Evolutionary conservation across 2,113 vertebrate species (phyloP).

Genomic region (Erythrocercus mccallii): DNA sequence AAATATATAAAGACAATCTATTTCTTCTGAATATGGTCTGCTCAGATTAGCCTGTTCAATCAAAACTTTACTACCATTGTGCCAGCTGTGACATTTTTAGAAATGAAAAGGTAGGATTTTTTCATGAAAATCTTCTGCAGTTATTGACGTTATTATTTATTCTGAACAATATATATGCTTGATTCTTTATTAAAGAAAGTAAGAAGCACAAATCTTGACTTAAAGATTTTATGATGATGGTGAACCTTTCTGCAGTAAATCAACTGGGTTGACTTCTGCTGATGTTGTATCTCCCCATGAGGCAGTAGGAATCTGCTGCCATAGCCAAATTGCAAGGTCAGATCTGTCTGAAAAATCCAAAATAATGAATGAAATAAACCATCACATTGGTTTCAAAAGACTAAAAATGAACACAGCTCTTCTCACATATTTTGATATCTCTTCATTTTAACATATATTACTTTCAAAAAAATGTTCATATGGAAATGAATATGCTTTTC

Average conservation of each 20-base stretch:
- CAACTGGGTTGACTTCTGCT: background rate
- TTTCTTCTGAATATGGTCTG: background rate
- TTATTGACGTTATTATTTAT: constrained; percentile 18
- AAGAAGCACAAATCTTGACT: background rate
- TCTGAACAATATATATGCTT: background rate
- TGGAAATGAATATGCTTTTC: background rate
- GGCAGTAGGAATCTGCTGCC: background rate
- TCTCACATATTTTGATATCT: background rate
- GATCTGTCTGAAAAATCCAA: background rate
- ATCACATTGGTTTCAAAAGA: background rate
- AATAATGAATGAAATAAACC: background rate
- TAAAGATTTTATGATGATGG: background rate
- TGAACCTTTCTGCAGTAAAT: background rate
- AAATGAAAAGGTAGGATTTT: background rate
- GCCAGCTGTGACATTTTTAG: background rate
- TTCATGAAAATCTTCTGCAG: background rate
- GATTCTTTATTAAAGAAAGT: background rate
- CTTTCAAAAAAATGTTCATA: background rate
- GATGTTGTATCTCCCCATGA: background rate
- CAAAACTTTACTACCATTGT: background rate
- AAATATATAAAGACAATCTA: background rate
- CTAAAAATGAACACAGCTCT: background rate
- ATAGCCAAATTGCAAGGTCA: background rate
- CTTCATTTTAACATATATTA: background rate
- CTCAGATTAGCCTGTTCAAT: background rate